Percentiles rank a stretch among this genome's conserved stretches.
phyloP scores from a whole-genome alignment of 1,140 invertebrate species.

The Cyrtorhinus lividipennis region DNA sequence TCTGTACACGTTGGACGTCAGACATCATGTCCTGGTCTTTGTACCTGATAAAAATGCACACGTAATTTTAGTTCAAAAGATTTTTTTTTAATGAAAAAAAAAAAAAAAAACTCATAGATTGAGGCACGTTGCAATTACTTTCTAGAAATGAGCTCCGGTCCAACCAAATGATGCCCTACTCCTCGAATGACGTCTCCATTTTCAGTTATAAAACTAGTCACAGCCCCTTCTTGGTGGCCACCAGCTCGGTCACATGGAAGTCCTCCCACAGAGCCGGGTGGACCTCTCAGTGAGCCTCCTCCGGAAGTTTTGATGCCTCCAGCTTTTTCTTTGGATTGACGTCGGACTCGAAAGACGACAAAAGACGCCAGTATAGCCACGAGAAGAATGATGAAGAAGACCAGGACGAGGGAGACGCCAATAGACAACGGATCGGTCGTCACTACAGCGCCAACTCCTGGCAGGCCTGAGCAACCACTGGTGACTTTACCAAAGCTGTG shows the following conservation, averaged over 20 bases:
- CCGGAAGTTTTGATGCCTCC: conserved; percentile 43
- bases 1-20: conserved; percentile 38
- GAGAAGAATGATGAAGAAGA: conserved; percentile 81
- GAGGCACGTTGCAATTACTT: no score
- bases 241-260: conserved; percentile 18
- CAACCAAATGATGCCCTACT: conserved; percentile 51
- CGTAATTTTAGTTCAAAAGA: no score
- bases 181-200: conserved; percentile 50
- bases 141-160: conserved; percentile 65
- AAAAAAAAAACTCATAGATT: background rate
- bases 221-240: conserved; percentile 30
- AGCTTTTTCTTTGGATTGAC: conserved; percentile 69
- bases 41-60: conserved; percentile 32
- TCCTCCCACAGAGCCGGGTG: conserved; percentile 19
- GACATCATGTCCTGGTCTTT: conserved; percentile 64
- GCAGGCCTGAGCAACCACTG: conserved; percentile 48
- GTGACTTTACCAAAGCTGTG: conserved; percentile 49
- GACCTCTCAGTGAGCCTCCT: conserved; percentile 33
- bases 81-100: background rate
- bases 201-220: conserved; percentile 45
- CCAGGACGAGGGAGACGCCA: conserved; percentile 80
- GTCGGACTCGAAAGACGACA: conserved; percentile 69
- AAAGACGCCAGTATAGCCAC: conserved; percentile 79
- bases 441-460: conserved; percentile 55
- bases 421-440: conserved; percentile 75